Base-by-base conservation (phyloP, 2,888 invertebrate genomes). In the Chalcis sispes region DNA sequence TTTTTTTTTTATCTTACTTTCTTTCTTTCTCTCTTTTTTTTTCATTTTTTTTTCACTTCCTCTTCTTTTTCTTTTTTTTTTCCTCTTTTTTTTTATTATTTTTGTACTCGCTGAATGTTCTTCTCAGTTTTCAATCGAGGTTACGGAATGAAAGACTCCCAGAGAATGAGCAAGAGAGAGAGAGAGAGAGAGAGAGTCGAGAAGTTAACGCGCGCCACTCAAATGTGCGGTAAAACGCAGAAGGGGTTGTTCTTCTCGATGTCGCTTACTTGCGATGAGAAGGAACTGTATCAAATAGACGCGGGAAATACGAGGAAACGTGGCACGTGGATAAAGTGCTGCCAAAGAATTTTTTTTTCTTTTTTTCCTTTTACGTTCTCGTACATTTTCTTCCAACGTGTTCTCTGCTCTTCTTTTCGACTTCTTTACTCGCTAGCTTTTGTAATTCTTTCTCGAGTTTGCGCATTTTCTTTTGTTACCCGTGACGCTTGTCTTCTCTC, bases 1-100 rank as follows among this genome's bases (percentile, higher is more conserved):
- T 42, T 65, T 18, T 50, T 36, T 65, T 32, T 50, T 36, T 65
- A 13, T 50, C 20, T 50, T 15, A 10, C 52, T 50, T 52, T 40
- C 25, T 36, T 29, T 42, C 40, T 42, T 18, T 56, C 7, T 25
- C 27, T 25, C 36, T 36, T 48, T 42, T 42, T 15, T 36, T 18
- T 10, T 8, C 36, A 5, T 15, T 25, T n/a, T 40, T 40, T 18
- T 36, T 29, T 56, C 25, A 18, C 20, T 67, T 7, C 8, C 25
- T 40, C 36, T 29, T 59, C 8, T 25, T 36, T 40, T 66, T 40
- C 42, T 42, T 66, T 25, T 2, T 8, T n/a, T 18, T 3, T n/a
- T 29, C 15, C 13, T 54, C 18, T 23, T n/a, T 4, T 29, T 32
- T 29, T 18, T 18, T 29, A 7, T n/a, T 1, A n/a, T 15, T 32